Base-by-base conservation (phyloP, 1,140 invertebrate species). In the Ostrea denselamellosa region DNA sequence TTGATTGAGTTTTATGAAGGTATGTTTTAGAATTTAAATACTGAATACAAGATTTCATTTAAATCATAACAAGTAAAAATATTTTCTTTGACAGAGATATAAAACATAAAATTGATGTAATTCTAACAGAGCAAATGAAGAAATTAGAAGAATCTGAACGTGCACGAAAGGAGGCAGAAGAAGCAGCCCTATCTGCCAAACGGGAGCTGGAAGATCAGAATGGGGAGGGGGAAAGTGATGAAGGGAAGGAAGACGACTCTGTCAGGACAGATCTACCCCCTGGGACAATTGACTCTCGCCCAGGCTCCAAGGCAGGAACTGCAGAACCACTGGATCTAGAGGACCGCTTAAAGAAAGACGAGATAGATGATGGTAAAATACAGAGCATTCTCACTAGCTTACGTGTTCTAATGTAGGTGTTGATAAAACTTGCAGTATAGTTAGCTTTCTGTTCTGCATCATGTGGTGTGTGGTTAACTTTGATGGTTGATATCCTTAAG, bases 1-100 rank as follows among this genome's bases (percentile, higher is more conserved):
- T 90, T 95, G 8, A 65, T 93, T 8, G 92, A 95, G 17, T 95
- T 90, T 88, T 95, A 94, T 90, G 94, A 95, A 86, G 94, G 94
- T 94, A 85, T 88, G 88, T 28, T 44, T 25, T 25, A 25, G 10
- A n/a, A 10, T 34, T 2, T 28, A 28, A 77, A 77, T 25, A 22
- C 25, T 34, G 14, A 81, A 5, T 81, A 0, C 5, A 28, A 28
- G 8, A 28, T 81, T 28, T 10, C 28, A 81, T 51, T 19, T 53
- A 25, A 54, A 51, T 53, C 22, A 54, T 51, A 12, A 8, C 19
- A 83, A n/a, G 7, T n/a, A 25, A 85, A 17, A 44, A 34, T 8
- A 56, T 58, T n/a, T n/a, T 58, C 22, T 56, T 3, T 34, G 53
- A 14, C 19, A 53, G 17, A 53, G 0, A 3, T 28, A 28, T 54